Evolutionary conservation across 2,797 vertebrate genomes (phyloP), one percentile per base, ranked within the genome.

Genomic region (Heterohyrax brucei): DNA sequence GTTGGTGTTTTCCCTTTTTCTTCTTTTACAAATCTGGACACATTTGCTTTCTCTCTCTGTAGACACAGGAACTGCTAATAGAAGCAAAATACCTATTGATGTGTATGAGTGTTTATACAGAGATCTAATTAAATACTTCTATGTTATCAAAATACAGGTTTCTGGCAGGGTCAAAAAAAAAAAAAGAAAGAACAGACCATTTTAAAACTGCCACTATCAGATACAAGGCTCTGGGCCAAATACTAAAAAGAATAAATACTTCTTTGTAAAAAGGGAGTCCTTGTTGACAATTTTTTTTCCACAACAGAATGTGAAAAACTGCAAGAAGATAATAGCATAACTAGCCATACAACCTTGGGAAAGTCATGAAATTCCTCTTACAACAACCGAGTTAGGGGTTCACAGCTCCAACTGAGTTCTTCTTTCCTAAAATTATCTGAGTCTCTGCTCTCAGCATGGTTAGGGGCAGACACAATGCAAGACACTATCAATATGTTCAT

Each of bases 131-230:
- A 64, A 19, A 24, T 62, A 83, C 72, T 70, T 87, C 46, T 89
- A 50, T 89, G 66, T 97, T 91, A 95, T 87, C 39, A 61, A 97
- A 95, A 91, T 48, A 61, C 1, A 90, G 26, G 44, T 22, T 72
- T 92, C 50, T 84, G 75, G 82, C 76, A 93, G 93, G 28, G 44
- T 91, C 68, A 84, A 28, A 95, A 96, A 84, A 30, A 95, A 97
- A 93, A 33, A 88, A 39, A 39, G 39, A 39, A 97, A 93, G 30
- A 88, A 94, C 16, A 89, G 33, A 39, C 44, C 21, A 56, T 64
- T 80, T 50, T 82, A 89, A 95, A 70, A 77, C 77, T 78, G 87
- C 50, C 53, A 61, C 33, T 28, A 75, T 89, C 19, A 87, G 89
- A 79, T 59, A 89, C 46, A 76, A 86, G 50, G 46, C 83, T 73